A percentile compares a stretch with the other conserved stretches of the same genome.
These are phyloP conservation scores for Drosophila atripex DNA, from an alignment of 2,888 invertebrate genomes.

Conservation along the genomic window DNA sequence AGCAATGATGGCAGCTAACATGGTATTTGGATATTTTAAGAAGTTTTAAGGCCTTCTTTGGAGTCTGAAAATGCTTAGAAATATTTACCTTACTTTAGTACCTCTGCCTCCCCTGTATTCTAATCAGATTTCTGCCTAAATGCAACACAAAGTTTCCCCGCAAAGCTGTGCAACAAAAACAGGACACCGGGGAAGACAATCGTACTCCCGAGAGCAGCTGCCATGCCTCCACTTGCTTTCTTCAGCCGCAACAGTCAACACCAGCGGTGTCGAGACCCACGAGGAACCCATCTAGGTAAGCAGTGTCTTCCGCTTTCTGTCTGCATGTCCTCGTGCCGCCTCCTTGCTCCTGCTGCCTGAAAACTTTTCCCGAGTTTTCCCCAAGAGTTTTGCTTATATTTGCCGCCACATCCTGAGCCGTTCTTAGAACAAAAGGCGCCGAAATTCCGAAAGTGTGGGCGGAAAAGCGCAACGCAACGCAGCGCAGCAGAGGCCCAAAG, in stretches of 20 bases:
- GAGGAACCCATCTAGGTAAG: slow-evolving; percentile 45
- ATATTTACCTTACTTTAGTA: not conserved
- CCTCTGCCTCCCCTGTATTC: not conserved
- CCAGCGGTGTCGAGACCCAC: slow-evolving; percentile 53
- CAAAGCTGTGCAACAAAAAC: slow-evolving; percentile 40
- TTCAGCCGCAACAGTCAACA: slow-evolving; percentile 62
- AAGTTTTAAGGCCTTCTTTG: not conserved
- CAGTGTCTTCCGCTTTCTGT: slow-evolving; percentile 25
- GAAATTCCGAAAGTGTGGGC: slow-evolving; percentile 27
- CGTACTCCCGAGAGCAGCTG: slow-evolving; percentile 5
- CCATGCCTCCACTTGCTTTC: not conserved
- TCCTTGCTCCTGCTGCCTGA: not conserved
- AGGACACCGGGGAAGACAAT: slow-evolving; percentile 8
- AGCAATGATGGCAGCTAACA: not conserved
- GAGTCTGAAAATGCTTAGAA: not conserved
- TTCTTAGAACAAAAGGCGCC: slow-evolving; percentile 69
- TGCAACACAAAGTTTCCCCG: slow-evolving; percentile 29
- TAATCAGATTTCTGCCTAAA: slow-evolving; percentile 22
- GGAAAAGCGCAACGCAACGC: slow-evolving; percentile 40
- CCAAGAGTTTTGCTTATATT: slow-evolving; percentile 65
- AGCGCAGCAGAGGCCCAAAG: slow-evolving; percentile 42
- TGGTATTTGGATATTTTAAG: no score
- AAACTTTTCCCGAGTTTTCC: slow-evolving; percentile 61
- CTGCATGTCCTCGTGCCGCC: not conserved
- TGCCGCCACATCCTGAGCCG: slow-evolving; percentile 45